phyloP scores from a whole-genome alignment of 2,888 invertebrate genomes.

The Pachydiplax longipennis region DNA sequence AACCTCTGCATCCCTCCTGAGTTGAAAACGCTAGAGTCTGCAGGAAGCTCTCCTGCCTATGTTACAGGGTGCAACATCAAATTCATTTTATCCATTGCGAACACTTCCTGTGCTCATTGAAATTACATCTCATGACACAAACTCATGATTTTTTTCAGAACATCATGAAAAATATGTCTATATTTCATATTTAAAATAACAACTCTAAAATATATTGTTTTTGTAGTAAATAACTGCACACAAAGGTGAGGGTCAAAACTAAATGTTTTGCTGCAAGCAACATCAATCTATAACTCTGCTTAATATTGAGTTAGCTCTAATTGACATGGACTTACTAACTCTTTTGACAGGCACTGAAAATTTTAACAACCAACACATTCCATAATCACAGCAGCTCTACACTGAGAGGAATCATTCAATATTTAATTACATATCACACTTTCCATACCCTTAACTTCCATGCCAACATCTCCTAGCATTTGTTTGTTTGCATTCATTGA shows the following conservation, averaged over 20 bases:
- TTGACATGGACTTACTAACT: conserved; percentile 36
- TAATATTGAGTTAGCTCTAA: conserved; percentile 41
- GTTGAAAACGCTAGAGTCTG: neutral
- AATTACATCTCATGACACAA: neutral
- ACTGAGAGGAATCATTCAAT: neutral
- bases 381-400: conserved; percentile 32
- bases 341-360: conserved; percentile 35
- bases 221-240: conserved; percentile 17
- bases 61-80: neutral
- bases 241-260: neutral
- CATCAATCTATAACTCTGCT: conserved; percentile 24
- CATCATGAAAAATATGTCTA: conserved; percentile 33
- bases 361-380: neutral
- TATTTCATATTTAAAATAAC: conserved; percentile 26
- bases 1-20: neutral
- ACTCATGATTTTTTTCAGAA: conserved; percentile 12
- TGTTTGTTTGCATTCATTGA: neutral
- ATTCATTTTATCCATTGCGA: neutral
- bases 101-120: neutral
- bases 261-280: conserved; percentile 31
- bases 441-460: neutral
- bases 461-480: neutral
- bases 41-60: conserved; percentile 11
- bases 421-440: conserved; percentile 1
- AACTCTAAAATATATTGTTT: conserved; percentile 42